Evolutionary conservation across 2,113 vertebrate species (phyloP).

Genomic region (Carassius auratus): DNA sequence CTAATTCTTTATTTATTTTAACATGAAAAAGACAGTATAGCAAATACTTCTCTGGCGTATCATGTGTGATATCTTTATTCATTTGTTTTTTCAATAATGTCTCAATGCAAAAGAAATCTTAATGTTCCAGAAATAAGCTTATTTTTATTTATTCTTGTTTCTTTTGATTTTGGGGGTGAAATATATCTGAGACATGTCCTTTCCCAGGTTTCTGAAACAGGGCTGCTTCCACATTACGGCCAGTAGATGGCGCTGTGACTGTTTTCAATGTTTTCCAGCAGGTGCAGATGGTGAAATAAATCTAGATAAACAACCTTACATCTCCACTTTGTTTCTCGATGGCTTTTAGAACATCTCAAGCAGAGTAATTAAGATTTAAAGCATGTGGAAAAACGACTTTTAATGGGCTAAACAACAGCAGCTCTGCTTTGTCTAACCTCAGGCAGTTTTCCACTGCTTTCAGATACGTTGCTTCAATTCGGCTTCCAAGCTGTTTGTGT

Average conservation of each 20-base stretch:
- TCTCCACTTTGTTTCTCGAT: constrained; percentile 22
- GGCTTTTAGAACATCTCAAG: constrained; percentile 18
- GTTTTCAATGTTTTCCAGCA: neutral
- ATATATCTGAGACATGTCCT: neutral
- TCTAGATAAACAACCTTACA: constrained; percentile 13
- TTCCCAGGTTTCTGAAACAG: neutral
- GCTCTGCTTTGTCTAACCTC: neutral
- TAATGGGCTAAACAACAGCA: neutral
- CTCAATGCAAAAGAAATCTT: neutral
- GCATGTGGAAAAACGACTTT: neutral
- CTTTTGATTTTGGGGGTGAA: neutral
- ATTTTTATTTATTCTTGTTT: neutral
- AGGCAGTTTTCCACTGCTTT: neutral
- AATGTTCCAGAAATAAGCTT: neutral
- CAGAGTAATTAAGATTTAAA: constrained; percentile 26
- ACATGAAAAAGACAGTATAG: neutral
- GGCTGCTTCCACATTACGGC: neutral
- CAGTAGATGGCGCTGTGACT: constrained; percentile 12
- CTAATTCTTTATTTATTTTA: too few species aligned
- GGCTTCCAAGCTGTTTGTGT: neutral
- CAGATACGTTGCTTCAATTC: neutral
- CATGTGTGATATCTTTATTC: too few species aligned
- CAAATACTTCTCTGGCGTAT: neutral
- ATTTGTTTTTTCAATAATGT: neutral
- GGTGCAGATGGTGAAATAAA: constrained; percentile 4